phyloP scores from a whole-genome alignment of 2,113 vertebrate genomes.

The Indri indri region DNA sequence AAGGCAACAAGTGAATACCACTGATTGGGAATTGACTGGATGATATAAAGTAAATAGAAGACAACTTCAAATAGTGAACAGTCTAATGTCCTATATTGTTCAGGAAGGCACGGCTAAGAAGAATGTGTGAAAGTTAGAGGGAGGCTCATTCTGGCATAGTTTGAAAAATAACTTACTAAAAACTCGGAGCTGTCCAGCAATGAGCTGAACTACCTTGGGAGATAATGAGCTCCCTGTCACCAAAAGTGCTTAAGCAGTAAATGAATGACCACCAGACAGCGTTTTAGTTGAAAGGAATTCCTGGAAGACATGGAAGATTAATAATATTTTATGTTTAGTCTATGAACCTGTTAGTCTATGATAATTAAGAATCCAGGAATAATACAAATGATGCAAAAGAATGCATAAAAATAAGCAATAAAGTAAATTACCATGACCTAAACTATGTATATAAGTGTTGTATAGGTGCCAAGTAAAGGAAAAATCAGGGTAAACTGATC shows the following conservation, averaged over 20 bases:
- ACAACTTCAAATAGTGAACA: background rate
- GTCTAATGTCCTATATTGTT: background rate
- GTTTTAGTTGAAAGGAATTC: background rate
- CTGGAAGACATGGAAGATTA: background rate
- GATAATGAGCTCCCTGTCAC: background rate
- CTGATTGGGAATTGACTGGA: background rate
- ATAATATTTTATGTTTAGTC: background rate
- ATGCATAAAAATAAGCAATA: background rate
- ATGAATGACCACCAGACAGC: background rate
- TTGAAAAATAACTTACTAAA: constrained; percentile 16
- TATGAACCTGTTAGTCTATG: background rate
- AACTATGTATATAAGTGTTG: background rate
- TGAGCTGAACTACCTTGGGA: background rate
- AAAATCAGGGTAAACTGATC: background rate
- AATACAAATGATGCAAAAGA: background rate
- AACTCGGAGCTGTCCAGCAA: background rate
- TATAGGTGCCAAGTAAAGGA: background rate
- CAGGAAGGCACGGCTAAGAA: background rate
- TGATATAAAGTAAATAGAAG: background rate
- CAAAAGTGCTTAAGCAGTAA: background rate
- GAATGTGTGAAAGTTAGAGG: background rate
- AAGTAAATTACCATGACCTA: background rate
- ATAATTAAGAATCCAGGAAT: background rate
- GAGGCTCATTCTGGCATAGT: background rate
- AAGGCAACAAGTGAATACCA: background rate